These are phyloP conservation scores for Plectropomus leopardus DNA, from an alignment of 2,113 vertebrate species.

Conservation along the genomic window DNA sequence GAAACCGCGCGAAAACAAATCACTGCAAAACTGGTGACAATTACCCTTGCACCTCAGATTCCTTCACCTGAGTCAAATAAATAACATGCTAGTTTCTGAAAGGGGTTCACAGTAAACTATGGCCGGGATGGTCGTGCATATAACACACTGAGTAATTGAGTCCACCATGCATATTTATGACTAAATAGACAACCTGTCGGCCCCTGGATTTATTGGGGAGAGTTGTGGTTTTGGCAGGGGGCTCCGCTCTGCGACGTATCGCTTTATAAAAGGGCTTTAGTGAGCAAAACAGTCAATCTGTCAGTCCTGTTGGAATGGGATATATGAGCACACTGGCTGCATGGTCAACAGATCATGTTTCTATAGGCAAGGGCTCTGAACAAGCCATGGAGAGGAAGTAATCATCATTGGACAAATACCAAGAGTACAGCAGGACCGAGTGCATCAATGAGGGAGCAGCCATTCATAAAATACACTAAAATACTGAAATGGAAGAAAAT, in stretches of 20 bases:
- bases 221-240: conserved; percentile 66
- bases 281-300: conserved; percentile 72
- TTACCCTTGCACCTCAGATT: conserved; percentile 24
- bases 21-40: conserved; percentile 33
- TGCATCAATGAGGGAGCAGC: neutral
- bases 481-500: neutral
- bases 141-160: conserved; percentile 74
- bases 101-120: conserved; percentile 45
- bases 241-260: conserved; percentile 62
- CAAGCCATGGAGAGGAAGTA: conserved; percentile 4
- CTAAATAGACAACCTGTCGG: conserved; percentile 66
- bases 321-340: conserved; percentile 48
- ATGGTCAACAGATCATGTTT: conserved; percentile 49
- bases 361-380: conserved; percentile 33
- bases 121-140: conserved; percentile 28
- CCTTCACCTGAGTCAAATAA: conserved; percentile 65
- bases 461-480: conserved; percentile 10
- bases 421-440: conserved; percentile 3
- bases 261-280: conserved; percentile 79
- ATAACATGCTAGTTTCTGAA: conserved; percentile 61
- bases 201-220: conserved; percentile 69
- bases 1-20: conserved; percentile 42
- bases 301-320: conserved; percentile 54
- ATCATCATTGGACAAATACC: neutral
- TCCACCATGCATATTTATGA: conserved; percentile 79